Percentiles rank a stretch among this genome's conserved stretches.
These are phyloP conservation scores for Mylabris sibirica DNA, from an alignment of 2,888 invertebrate species.

Conservation along the genomic window DNA sequence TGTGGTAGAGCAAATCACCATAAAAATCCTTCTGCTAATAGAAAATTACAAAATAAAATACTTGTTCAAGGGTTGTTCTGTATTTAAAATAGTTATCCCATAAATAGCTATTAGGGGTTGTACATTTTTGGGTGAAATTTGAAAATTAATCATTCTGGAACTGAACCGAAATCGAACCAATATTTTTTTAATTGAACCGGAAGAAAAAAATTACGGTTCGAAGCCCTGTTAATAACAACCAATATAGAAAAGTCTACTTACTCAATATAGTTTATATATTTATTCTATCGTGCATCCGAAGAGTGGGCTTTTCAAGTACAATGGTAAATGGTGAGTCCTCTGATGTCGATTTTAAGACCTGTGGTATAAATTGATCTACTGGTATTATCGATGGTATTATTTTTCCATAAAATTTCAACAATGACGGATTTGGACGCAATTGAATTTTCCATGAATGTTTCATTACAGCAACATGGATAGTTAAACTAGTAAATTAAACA, in stretches of 20 bases:
- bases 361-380: background rate
- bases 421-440: background rate
- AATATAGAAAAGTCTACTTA: background rate
- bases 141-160: no score
- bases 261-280: background rate
- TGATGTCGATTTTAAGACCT: background rate
- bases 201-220: no score
- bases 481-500: background rate
- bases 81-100: no score
- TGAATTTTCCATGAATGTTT: background rate
- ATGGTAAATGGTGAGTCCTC: slow-evolving; percentile 6
- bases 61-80: no score
- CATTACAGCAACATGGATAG: background rate
- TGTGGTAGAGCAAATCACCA: no score
- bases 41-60: no score
- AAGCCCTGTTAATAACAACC: background rate
- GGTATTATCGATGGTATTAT: background rate
- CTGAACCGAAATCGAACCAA: no score
- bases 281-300: background rate
- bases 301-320: background rate
- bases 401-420: background rate
- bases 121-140: no score
- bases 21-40: no score
- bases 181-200: no score
- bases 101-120: no score